These are phyloP conservation scores for Nasonia longicornis DNA, from an alignment of 1,140 invertebrate species.

Conservation along the genomic window DNA sequence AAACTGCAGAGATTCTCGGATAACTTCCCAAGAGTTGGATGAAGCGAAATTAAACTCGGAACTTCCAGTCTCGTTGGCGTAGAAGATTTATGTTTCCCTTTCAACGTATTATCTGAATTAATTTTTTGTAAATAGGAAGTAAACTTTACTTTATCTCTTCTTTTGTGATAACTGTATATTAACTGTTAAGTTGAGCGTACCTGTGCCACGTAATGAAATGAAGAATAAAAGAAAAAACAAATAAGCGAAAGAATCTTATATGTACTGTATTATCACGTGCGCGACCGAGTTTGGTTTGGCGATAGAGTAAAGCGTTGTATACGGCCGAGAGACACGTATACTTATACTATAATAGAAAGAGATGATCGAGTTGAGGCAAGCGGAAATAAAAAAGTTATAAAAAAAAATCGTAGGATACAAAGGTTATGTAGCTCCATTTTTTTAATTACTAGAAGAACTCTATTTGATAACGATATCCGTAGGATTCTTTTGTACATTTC, in stretches of 20 bases:
- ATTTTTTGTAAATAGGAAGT: conserved; percentile 48
- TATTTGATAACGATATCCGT: conserved; percentile 43
- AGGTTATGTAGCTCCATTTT: conserved; percentile 28
- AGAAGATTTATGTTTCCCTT: conserved; percentile 31
- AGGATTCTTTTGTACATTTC: conserved; percentile 46
- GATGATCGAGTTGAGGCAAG: background rate
- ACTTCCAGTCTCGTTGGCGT: conserved; percentile 1
- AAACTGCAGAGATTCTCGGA: conserved; percentile 30
- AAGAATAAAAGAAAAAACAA: background rate
- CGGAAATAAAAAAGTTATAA: background rate
- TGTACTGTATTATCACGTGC: conserved; percentile 3
- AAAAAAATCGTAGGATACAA: conserved; percentile 3
- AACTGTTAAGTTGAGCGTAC: conserved; percentile 56
- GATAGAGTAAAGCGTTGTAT: background rate
- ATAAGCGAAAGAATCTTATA: conserved; percentile 5
- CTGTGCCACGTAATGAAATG: conserved; percentile 51
- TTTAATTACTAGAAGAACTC: conserved; percentile 16
- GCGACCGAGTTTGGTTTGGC: conserved; percentile 27
- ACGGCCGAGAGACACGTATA: background rate
- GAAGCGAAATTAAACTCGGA: conserved; percentile 18
- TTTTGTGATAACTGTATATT: conserved; percentile 57
- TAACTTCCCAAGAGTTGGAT: conserved; percentile 28
- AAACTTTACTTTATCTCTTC: conserved; percentile 47
- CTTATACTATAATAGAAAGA: background rate
- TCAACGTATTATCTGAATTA: conserved; percentile 41